These are phyloP conservation scores for Noctua fimbriata DNA, from an alignment of 2,888 invertebrate genomes.

Conservation along the genomic window DNA sequence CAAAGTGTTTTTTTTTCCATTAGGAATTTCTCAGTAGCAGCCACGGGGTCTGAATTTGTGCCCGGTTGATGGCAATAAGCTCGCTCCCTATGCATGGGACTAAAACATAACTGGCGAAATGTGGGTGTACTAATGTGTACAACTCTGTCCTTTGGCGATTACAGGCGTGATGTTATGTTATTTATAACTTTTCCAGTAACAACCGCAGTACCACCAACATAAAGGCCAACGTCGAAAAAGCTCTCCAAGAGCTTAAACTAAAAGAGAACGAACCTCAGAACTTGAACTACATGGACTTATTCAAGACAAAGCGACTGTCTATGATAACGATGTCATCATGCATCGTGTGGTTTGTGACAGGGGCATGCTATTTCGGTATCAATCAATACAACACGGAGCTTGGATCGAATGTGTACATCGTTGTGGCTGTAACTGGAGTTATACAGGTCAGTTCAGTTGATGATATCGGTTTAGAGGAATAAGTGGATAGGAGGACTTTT, in stretches of 20 bases:
- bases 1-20: neutral
- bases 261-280: conserved; percentile 62
- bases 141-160: neutral
- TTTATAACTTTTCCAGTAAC: conserved; percentile 71
- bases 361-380: conserved; percentile 76
- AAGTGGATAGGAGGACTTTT: neutral
- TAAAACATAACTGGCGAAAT: neutral
- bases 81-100: too few species aligned
- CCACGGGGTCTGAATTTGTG: neutral
- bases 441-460: conserved; percentile 72
- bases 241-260: conserved; percentile 67
- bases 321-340: conserved; percentile 70
- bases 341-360: conserved; percentile 73
- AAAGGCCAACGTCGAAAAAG: conserved; percentile 70
- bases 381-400: conserved; percentile 76
- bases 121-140: neutral
- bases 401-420: conserved; percentile 73
- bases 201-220: conserved; percentile 69
- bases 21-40: neutral
- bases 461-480: neutral
- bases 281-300: conserved; percentile 73
- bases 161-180: neutral
- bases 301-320: conserved; percentile 71
- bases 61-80: neutral
- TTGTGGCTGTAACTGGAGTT: conserved; percentile 72